Evolutionary conservation across 1,140 invertebrate genomes (phyloP), one percentile per base, ranked within the genome.

Genomic region (Drosophila malerkotliana): DNA sequence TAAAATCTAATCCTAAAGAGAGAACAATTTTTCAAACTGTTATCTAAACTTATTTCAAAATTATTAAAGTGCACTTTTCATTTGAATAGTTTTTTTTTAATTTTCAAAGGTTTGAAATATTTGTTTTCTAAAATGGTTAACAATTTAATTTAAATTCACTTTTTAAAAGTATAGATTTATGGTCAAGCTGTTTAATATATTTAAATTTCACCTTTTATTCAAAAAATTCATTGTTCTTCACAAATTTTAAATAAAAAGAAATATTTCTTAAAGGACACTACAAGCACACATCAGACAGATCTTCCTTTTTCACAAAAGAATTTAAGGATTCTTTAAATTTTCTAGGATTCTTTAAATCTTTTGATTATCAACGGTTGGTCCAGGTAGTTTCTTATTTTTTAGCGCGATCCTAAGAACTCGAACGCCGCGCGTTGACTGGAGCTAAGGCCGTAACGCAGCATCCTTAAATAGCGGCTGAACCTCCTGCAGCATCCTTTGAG

Each of bases 391-490:
- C 37, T 28, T 55, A 49, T 26, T 63, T 88, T 78, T 72, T 30
- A 64, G 81, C 80, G 76, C 79, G 83, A 88, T 84, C 84, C 74
- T 75, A 74, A 72, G 72, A 78, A 76, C 76, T 85, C 85, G 72
- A 87, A 77, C 75, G 90, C 74, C 90, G 77, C 90, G 90, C 89
- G 77, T 72, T 83, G 89, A 91, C 90, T 91, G 90, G 83, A 72
- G 66, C 74, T 72, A 84, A 90, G 80, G 63, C 69, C 77, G 72
- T 67, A 84, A 81, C 79, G 90, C 85, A 91, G 75, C 89, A 91
- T 91, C 90, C 90, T 91, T 91, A 91, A 91, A 91, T 91, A 91
- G 71, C 48, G 69, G 54, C 60, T 48, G 57, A 73, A 51, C 45
- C 52, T 66, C 24, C 55, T 51, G 8, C 79, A 88, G 75, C 75